Evolutionary conservation across 2,888 invertebrate genomes (phyloP).

Genomic region (Folsomia candida): DNA sequence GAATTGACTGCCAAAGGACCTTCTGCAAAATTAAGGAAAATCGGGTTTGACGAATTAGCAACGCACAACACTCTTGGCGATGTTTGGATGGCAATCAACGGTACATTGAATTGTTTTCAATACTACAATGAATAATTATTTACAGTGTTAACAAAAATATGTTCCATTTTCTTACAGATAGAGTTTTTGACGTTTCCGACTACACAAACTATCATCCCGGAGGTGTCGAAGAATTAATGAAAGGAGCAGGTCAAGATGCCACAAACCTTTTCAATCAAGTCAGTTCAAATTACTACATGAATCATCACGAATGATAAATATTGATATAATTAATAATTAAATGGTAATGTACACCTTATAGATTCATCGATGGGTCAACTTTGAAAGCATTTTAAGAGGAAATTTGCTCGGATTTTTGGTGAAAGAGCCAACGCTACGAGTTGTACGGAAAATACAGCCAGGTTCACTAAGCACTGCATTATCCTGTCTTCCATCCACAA

Average conservation of each 20-base stretch:
- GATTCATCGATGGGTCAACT: slow-evolving; percentile 48
- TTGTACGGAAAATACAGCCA: slow-evolving; percentile 15
- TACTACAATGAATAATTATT: slow-evolving; percentile 1
- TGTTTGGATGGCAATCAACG: slow-evolving; percentile 44
- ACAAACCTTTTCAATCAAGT: slow-evolving; percentile 36
- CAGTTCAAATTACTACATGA: too few species aligned
- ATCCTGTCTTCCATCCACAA: slow-evolving; percentile 17
- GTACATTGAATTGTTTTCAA: slow-evolving; percentile 3
- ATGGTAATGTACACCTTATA: neutral
- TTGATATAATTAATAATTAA: neutral
- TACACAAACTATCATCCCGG: slow-evolving; percentile 48
- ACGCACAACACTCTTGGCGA: slow-evolving; percentile 36
- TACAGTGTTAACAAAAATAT: neutral
- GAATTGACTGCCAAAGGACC: slow-evolving; percentile 1
- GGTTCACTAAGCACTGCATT: neutral
- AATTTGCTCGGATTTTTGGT: slow-evolving; percentile 43
- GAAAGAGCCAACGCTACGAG: slow-evolving; percentile 10
- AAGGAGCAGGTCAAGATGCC: slow-evolving; percentile 45
- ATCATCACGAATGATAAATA: neutral
- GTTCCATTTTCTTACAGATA: slow-evolving; percentile 15
- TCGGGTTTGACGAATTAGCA: slow-evolving; percentile 36
- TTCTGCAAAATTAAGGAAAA: slow-evolving; percentile 25
- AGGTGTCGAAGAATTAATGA: slow-evolving; percentile 46
- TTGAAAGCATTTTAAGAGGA: slow-evolving; percentile 43
- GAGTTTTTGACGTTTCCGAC: slow-evolving; percentile 46